Conservation (phyloP, 2,113 vertebrate genomes). For the Oophaga pumilio region DNA sequence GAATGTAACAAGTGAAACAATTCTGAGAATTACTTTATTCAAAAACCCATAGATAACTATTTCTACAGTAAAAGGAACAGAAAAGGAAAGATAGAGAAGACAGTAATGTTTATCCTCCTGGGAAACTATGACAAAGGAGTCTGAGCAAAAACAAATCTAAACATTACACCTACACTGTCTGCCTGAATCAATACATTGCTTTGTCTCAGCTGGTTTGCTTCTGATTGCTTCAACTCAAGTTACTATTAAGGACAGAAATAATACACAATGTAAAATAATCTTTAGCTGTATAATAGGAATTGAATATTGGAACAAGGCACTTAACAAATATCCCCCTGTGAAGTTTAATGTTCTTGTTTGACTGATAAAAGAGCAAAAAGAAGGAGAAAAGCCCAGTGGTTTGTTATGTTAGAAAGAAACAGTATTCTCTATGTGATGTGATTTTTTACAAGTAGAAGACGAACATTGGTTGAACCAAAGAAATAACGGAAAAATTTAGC, state of each 20-base stretch:
- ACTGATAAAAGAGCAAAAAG: neutral
- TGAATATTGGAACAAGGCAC: neutral
- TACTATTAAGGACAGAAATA: neutral
- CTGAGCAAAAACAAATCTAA: slow-evolving; percentile 16
- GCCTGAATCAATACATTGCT: slow-evolving; percentile 7
- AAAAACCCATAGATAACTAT: neutral
- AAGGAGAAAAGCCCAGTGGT: neutral
- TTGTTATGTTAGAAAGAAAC: neutral
- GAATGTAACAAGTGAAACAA: neutral
- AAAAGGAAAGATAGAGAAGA: neutral
- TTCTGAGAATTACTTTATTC: neutral
- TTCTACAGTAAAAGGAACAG: neutral
- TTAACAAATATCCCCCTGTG: neutral
- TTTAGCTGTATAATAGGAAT: slow-evolving; percentile 2
- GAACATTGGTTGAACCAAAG: no score
- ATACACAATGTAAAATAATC: neutral
- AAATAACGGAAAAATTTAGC: no score
- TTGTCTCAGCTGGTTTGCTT: slow-evolving; percentile 20
- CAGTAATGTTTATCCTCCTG: neutral
- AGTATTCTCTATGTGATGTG: neutral
- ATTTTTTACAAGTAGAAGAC: no score
- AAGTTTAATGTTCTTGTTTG: neutral
- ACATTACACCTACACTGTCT: neutral
- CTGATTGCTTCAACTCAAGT: neutral
- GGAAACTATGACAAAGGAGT: neutral